These are phyloP conservation scores for Ochotona princeps DNA, from an alignment of 2,113 vertebrate genomes.

Conservation along the genomic window DNA sequence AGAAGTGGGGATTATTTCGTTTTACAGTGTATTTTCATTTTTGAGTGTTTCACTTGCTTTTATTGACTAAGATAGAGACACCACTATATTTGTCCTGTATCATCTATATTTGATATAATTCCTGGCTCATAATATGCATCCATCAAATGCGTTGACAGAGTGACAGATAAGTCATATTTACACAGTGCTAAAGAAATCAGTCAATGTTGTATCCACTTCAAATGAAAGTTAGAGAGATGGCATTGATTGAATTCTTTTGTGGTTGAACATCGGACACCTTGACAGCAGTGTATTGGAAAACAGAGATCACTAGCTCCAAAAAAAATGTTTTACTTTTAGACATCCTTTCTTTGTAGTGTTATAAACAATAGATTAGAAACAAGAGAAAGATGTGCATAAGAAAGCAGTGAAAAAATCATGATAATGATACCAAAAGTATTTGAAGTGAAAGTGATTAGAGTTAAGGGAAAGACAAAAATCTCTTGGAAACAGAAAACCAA, in stretches of 20 bases:
- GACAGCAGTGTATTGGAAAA: not conserved
- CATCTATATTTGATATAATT: not conserved
- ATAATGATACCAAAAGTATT: not conserved
- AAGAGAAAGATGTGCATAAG: not conserved
- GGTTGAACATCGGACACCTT: not conserved
- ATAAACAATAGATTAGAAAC: not conserved
- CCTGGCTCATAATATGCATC: not conserved
- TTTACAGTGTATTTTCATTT: not conserved
- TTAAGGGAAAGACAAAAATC: not conserved
- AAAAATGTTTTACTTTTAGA: not conserved
- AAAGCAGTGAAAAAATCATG: not conserved
- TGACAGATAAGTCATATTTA: not conserved
- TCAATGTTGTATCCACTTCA: conserved; percentile 3
- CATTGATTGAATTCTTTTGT: conserved; percentile 15
- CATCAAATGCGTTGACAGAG: not conserved
- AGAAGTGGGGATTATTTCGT: not conserved
- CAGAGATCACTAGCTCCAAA: not conserved
- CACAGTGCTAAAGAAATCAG: not conserved
- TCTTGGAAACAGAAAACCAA: not conserved
- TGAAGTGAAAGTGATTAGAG: not conserved
- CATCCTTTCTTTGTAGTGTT: not conserved
- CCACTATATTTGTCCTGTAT: not conserved
- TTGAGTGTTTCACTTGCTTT: not conserved
- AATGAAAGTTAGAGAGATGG: not conserved
- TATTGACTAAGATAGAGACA: not conserved